These are phyloP conservation scores for Taphrorychus bicolor DNA, from an alignment of 2,888 invertebrate genomes.

Conservation along the genomic window DNA sequence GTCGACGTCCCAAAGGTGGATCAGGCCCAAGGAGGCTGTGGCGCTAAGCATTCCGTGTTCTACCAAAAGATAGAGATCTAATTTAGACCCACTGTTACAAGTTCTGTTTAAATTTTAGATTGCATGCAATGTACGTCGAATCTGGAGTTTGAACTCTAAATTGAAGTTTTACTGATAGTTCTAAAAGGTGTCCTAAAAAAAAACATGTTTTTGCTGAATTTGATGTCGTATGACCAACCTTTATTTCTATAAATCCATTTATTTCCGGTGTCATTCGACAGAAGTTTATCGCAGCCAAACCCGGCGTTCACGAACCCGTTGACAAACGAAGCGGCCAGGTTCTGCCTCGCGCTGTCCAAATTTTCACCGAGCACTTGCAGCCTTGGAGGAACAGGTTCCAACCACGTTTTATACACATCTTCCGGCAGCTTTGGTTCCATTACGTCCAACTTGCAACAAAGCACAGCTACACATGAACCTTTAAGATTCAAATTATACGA, in stretches of 20 bases:
- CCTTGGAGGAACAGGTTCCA: slow-evolving; percentile 76
- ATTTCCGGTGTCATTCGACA: slow-evolving; percentile 77
- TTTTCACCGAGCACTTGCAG: slow-evolving; percentile 74
- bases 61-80: too few species aligned
- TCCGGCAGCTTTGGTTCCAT: slow-evolving; percentile 99
- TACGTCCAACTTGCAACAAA: slow-evolving; percentile 78
- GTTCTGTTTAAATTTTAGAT: too few species aligned
- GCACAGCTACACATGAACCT: not conserved
- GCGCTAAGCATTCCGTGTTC: slow-evolving; percentile 90
- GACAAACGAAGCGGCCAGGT: slow-evolving; percentile 96
- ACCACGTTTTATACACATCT: slow-evolving; percentile 97
- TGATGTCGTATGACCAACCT: too few species aligned
- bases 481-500: not conserved
- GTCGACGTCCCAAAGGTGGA: slow-evolving; percentile 98
- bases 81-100: too few species aligned
- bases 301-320: slow-evolving; percentile 99
- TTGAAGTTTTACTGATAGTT: too few species aligned
- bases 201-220: too few species aligned
- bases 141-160: too few species aligned
- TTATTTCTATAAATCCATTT: slow-evolving; percentile 45
- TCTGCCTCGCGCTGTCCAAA: slow-evolving; percentile 95
- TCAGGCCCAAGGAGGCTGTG: slow-evolving; percentile 94
- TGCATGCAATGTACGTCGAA: too few species aligned
- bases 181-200: too few species aligned
- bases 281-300: slow-evolving; percentile 94